These are phyloP conservation scores for Onychomys arenicola DNA, from an alignment of 2,797 vertebrate genomes.

Conservation along the genomic window DNA sequence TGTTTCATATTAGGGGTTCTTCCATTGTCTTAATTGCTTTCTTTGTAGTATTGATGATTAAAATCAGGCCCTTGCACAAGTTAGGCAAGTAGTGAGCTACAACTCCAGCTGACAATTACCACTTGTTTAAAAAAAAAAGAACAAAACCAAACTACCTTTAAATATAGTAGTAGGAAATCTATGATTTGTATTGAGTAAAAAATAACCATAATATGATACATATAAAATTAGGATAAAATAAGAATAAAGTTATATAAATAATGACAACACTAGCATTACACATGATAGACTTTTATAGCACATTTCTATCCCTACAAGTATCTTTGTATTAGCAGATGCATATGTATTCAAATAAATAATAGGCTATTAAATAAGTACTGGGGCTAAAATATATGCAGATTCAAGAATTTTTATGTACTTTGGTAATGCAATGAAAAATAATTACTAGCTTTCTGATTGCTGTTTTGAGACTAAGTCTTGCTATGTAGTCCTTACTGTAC, in stretches of 20 bases:
- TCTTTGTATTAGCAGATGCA: not conserved
- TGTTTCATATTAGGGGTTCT: not conserved
- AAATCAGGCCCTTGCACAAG: not conserved
- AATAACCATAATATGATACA: not conserved
- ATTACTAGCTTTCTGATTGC: conserved; percentile 15
- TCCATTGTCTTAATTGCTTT: not conserved
- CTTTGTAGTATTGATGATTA: not conserved
- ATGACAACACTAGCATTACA: conserved; percentile 20
- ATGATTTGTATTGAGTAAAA: conserved; percentile 45
- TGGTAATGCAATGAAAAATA: conserved; percentile 18
- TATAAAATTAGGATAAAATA: conserved; percentile 37
- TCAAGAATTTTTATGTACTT: conserved; percentile 11
- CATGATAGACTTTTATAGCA: conserved; percentile 53
- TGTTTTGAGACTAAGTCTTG: not conserved
- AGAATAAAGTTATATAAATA: conserved; percentile 50
- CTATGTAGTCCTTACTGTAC: too few relatives aligned
- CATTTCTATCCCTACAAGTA: conserved; percentile 26
- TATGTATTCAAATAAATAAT: not conserved
- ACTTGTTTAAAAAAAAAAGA: not conserved
- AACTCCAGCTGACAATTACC: not conserved
- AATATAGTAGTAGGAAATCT: conserved; percentile 20
- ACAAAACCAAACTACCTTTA: not conserved
- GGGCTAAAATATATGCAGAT: conserved; percentile 3
- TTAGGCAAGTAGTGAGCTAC: not conserved
- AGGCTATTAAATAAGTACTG: conserved; percentile 42